Conservation (phyloP, 2,113 vertebrate species). For the Xenopus tropicalis region UCB_Xtro_10.0 CM004450.2:73430501-73431000, state of each 20-base stretch:
- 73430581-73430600: too few relatives aligned
- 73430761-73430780: slow-evolving; percentile 43
- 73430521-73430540: too few relatives aligned
- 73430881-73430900: slow-evolving; percentile 15
- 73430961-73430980: slow-evolving; percentile 32
- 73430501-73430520: too few relatives aligned
- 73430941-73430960: not conserved
- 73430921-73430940: not conserved
- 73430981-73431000: not conserved
- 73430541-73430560: too few relatives aligned
- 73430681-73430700: not conserved
- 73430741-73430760: slow-evolving; percentile 37
- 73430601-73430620: too few relatives aligned
- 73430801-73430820: slow-evolving; percentile 41
- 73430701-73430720: slow-evolving; percentile 22
- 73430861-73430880: slow-evolving; percentile 38
- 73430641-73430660: not conserved
- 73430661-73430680: not conserved
- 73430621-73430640: not conserved
- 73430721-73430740: slow-evolving; percentile 21
- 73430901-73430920: slow-evolving; percentile 2
- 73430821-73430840: slow-evolving; percentile 37
- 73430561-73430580: too few relatives aligned
- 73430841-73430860: slow-evolving; percentile 41
- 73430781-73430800: slow-evolving; percentile 41